Evolutionary conservation across 1,140 invertebrate genomes (phyloP).

Genomic region (Babylonia areolata): DNA sequence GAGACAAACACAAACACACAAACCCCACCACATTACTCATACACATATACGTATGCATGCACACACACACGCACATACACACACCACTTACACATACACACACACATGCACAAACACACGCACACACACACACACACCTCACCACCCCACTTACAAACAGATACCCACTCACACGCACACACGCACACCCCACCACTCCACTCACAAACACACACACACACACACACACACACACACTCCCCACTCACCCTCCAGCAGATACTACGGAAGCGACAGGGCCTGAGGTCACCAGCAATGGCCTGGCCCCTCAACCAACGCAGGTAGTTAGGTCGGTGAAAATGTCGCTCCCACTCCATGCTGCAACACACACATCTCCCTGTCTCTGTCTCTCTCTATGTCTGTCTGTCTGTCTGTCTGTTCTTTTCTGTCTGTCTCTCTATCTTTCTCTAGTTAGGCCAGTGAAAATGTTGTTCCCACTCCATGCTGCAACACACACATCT

Average conservation of each 20-base stretch:
- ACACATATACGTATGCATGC: neutral
- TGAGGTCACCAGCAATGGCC: constrained; percentile 67
- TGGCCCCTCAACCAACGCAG: constrained; percentile 61
- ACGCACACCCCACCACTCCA: neutral
- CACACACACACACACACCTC: neutral
- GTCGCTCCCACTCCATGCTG: constrained; percentile 73
- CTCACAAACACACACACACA: too few relatives aligned
- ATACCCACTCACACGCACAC: neutral
- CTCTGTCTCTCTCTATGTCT: too few relatives aligned
- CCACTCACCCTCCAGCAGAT: constrained; percentile 71
- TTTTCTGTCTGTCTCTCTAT: too few relatives aligned
- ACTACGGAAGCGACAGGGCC: constrained; percentile 73
- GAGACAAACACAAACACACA: neutral
- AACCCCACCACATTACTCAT: neutral
- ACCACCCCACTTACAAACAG: too few relatives aligned
- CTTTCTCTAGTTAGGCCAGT: too few relatives aligned
- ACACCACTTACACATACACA: neutral
- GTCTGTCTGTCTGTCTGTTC: too few relatives aligned
- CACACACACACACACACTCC: too few relatives aligned
- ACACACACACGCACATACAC: neutral
- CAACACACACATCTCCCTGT: constrained; percentile 40
- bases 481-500: too few relatives aligned
- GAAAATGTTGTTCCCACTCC: too few relatives aligned
- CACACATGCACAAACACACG: constrained; percentile 21
- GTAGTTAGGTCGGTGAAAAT: constrained; percentile 68